phyloP scores from a whole-genome alignment of 2,113 vertebrate genomes.

The Delphinapterus leucas region DNA sequence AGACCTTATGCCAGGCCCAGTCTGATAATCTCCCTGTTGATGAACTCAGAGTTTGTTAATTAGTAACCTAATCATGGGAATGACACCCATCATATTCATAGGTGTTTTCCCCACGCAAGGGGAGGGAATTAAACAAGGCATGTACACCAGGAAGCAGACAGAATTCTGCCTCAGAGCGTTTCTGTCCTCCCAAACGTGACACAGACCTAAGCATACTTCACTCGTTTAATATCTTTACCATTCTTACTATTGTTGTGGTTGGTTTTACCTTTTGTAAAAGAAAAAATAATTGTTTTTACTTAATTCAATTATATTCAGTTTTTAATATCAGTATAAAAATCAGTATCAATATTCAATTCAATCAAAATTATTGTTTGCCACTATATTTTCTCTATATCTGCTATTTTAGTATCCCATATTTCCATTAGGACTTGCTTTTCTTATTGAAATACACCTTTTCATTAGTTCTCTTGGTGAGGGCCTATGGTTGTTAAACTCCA shows the following conservation, averaged over 20 bases:
- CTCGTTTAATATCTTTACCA: neutral
- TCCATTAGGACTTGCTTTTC: neutral
- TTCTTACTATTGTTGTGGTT: neutral
- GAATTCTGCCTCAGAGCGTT: neutral
- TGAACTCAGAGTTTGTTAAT: neutral
- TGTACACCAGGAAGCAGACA: neutral
- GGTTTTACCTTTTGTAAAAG: neutral
- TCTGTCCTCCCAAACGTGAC: neutral
- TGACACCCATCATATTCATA: neutral
- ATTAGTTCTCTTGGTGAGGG: neutral
- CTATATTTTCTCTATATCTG: neutral
- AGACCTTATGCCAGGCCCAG: neutral
- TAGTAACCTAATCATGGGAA: neutral
- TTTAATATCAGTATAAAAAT: neutral
- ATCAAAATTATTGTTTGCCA: neutral
- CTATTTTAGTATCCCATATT: neutral
- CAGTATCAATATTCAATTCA: neutral
- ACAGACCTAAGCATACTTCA: neutral
- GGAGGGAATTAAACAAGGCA: neutral
- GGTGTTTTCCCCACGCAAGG: neutral
- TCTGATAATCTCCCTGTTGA: neutral
- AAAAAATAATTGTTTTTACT: neutral
- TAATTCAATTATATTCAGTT: neutral
- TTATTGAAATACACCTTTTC: neutral
- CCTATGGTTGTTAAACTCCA: neutral